phyloP scores from a whole-genome alignment of 2,797 vertebrate genomes.

The Chrosomus eos region DNA sequence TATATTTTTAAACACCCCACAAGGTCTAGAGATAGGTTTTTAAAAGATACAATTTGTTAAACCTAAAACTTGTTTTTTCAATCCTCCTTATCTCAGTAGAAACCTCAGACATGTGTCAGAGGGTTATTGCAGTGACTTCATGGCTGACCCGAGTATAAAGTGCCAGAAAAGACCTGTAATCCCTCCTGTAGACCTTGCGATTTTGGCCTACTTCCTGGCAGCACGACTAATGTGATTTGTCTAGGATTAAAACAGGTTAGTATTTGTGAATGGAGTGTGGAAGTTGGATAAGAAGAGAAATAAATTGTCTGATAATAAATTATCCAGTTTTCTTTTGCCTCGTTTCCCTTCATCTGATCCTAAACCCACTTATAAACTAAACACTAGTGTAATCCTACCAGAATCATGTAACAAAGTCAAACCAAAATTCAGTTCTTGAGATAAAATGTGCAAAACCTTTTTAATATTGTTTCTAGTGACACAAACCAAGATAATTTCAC shows the following conservation, averaged over 20 bases:
- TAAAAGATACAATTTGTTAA: no score
- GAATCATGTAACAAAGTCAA: slow-evolving; percentile 67
- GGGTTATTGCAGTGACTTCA: background rate
- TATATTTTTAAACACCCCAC: no score
- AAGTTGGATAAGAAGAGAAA: background rate
- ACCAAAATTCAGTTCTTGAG: slow-evolving; percentile 60
- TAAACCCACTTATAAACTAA: background rate
- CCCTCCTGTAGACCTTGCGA: slow-evolving; percentile 13
- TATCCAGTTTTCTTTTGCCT: background rate
- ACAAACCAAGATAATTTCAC: slow-evolving; percentile 41
- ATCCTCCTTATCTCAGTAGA: background rate
- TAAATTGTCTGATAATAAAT: background rate
- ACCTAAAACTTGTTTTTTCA: no score
- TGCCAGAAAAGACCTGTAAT: slow-evolving; percentile 27
- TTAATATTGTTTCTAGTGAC: background rate
- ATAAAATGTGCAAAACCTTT: background rate
- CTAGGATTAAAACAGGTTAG: slow-evolving; percentile 22
- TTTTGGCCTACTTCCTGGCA: slow-evolving; percentile 44
- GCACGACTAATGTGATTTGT: slow-evolving; percentile 12
- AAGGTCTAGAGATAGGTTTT: no score
- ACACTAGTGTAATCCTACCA: slow-evolving; percentile 40
- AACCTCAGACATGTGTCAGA: background rate
- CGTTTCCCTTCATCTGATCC: background rate
- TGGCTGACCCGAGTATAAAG: background rate
- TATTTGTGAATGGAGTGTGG: slow-evolving; percentile 34